Evolutionary conservation across 2,888 invertebrate genomes (phyloP).

Genomic region (Ennomos erosarius): DNA sequence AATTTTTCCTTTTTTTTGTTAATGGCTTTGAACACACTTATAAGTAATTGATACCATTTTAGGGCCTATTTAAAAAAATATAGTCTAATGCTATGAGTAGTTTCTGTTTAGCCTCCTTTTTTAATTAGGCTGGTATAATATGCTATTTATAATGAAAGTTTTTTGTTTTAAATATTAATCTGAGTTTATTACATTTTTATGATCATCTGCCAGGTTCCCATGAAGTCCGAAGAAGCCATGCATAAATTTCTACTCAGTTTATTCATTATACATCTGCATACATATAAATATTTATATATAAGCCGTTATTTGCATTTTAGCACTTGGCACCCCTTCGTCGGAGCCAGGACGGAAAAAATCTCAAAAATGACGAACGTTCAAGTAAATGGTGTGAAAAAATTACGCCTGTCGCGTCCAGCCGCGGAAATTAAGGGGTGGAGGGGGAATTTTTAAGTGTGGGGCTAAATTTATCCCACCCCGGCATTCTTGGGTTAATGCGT

Average conservation of each 20-base stretch:
- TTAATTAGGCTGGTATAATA: too few species aligned
- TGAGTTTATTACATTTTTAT: too few species aligned
- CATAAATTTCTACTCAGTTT: slow-evolving; percentile 52
- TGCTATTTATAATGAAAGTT: too few species aligned
- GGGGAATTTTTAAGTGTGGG: slow-evolving; percentile 42
- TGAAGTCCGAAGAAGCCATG: slow-evolving; percentile 51
- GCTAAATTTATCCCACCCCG: slow-evolving; percentile 19
- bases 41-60: too few species aligned
- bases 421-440: slow-evolving; percentile 57
- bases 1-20: too few species aligned
- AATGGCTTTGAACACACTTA: too few species aligned
- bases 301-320: slow-evolving; percentile 74
- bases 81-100: too few species aligned
- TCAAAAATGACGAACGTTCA: slow-evolving; percentile 74
- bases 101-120: too few species aligned
- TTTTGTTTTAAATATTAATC: too few species aligned
- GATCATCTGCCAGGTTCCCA: slow-evolving; percentile 28
- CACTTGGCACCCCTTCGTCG: slow-evolving; percentile 55
- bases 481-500: slow-evolving; percentile 50
- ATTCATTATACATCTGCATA: slow-evolving; percentile 48
- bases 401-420: slow-evolving; percentile 61
- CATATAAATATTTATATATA: slow-evolving; percentile 71
- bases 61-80: too few species aligned
- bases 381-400: slow-evolving; percentile 81
- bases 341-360: slow-evolving; percentile 57